Conservation (phyloP, 2,797 vertebrate species). For the Phyllotis vaccarum region DNA sequence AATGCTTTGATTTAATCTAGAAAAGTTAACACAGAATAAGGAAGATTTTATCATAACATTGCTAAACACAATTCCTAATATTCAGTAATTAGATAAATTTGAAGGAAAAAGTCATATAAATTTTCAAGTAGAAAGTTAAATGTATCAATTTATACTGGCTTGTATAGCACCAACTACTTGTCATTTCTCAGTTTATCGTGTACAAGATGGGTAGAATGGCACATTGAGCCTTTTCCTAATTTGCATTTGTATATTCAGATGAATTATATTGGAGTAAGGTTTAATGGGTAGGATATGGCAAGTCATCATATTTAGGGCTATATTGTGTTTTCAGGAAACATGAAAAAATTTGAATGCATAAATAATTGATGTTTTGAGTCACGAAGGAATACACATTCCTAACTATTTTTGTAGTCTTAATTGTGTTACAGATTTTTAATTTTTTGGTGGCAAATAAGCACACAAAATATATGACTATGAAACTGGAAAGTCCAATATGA, state of each 20-base stretch:
- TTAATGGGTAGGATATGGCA: not conserved
- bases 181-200: not conserved
- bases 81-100: constrained; percentile 3
- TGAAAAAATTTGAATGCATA: not conserved
- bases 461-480: not conserved
- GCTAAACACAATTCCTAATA: not conserved
- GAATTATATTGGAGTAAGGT: not conserved
- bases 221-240: not conserved
- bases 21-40: constrained; percentile 34
- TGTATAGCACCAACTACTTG: not conserved
- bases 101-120: not conserved
- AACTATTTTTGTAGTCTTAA: not conserved
- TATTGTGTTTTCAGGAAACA: not conserved
- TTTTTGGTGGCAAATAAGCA: too few species aligned
- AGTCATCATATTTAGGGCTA: not conserved
- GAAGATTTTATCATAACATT: constrained; percentile 16
- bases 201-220: not conserved
- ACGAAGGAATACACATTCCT: not conserved
- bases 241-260: not conserved
- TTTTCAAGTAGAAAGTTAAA: not conserved
- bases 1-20: constrained; percentile 36
- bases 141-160: not conserved
- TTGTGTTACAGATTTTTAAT: not conserved
- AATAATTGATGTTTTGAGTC: not conserved
- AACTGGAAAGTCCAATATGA: not conserved